Base-by-base conservation (phyloP, 2,888 invertebrate species). In the Mylabris sibirica region DNA sequence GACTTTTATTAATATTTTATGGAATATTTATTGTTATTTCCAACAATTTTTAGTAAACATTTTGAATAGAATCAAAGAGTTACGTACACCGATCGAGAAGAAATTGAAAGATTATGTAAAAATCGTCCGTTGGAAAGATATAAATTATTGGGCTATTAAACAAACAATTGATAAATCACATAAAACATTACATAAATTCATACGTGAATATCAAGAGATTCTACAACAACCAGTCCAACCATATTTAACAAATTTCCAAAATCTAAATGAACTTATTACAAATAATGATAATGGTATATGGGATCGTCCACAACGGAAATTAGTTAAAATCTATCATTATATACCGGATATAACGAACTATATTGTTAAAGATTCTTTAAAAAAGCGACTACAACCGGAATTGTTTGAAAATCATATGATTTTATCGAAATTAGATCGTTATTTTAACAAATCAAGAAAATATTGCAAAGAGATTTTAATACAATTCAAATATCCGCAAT, bases 51-150 rank as follows among this genome's bases (percentile, higher is more conserved):
- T 87, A 3, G 80, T 85, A 0, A 89, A 90, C 77, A 90, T 98
- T 0, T 84, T 87, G 0, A 84, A 87, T 0, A 88, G 89, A 62
- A 90, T 96, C 11, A 89, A 89, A 63, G 88, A 89, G 41, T 87
- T 93, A 24, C 90, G 93, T 35, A 83, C 89, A 0, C 96, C 97
- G 0, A 94, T 98, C 70, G 97, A 98, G 80, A 96, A 95, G 85
- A 94, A 96, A 82, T 84, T 99, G 12, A 92, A 93, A 75, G 97
- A 97, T 76, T 96, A 95, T 81, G 94, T 99, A 0, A 97, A 98
- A 84, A 98, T 99, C 65, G 94, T 94, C 63, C 90, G 95, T 49
- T 99, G 98, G 94, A 92, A 95, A 79, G 98, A 99, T 80, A 90
- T 96, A 14, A 98, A 94, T 79, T 97, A 97, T 82, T 98, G 96